Percentiles rank a stretch among this genome's conserved stretches.
These are phyloP conservation scores for Monochamus alternatus DNA, from an alignment of 2,888 invertebrate genomes.

Conservation along the genomic window DNA sequence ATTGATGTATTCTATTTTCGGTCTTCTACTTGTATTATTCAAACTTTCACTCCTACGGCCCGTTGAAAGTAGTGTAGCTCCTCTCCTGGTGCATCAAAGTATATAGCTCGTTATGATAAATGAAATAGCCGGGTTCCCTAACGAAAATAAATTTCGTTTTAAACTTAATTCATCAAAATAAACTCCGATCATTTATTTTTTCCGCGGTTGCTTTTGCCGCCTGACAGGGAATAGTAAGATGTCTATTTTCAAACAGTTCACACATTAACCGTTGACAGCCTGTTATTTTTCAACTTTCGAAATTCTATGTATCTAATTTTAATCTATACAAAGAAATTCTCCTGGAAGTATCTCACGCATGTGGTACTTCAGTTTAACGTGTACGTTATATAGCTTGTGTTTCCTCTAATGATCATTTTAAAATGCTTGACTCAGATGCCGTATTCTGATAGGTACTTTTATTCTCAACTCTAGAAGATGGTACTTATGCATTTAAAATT, in stretches of 20 bases:
- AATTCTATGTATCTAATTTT: conserved; percentile 15
- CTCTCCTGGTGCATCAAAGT: neutral
- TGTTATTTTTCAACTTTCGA: conserved; percentile 15
- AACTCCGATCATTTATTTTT: conserved; percentile 4
- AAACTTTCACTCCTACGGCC: neutral
- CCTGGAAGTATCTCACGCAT: neutral
- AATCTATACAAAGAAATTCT: neutral
- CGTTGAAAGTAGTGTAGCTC: neutral
- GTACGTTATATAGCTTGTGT: too few species aligned
- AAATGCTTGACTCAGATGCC: too few species aligned
- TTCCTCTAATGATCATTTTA: too few species aligned
- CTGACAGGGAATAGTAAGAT: conserved; percentile 13
- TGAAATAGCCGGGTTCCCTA: neutral
- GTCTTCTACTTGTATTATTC: too few species aligned
- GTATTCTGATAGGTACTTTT: too few species aligned
- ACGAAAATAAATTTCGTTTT: conserved; percentile 4
- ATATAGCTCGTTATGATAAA: neutral
- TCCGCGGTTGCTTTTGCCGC: conserved; percentile 5
- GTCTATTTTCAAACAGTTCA: conserved; percentile 17
- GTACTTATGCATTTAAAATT: too few species aligned
- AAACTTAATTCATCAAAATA: neutral
- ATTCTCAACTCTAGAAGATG: too few species aligned
- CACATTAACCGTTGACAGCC: conserved; percentile 17
- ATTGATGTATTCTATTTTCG: too few species aligned
- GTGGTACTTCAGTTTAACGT: too few species aligned